Conservation (phyloP, 2,797 vertebrate genomes). For the Chelon auratus region DNA sequence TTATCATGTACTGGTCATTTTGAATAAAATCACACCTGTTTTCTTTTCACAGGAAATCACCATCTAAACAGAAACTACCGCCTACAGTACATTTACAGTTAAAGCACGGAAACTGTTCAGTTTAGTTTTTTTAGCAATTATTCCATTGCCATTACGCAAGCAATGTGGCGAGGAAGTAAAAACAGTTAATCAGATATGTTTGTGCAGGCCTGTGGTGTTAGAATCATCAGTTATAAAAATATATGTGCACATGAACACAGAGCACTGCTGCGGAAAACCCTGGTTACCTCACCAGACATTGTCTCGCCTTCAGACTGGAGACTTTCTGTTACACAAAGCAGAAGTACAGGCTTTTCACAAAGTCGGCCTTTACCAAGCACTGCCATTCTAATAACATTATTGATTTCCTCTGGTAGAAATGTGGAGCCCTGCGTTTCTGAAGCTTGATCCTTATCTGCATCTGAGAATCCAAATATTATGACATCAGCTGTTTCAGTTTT, state of each 20-base stretch:
- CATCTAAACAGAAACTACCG: slow-evolving; percentile 19
- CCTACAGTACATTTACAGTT: neutral
- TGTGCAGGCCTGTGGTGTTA: too few species aligned
- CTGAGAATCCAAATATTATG: neutral
- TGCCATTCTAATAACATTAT: too few species aligned
- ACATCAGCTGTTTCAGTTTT: neutral
- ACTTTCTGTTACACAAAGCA: too few species aligned
- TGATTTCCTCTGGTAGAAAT: neutral
- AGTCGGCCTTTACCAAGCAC: too few species aligned
- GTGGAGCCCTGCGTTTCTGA: neutral
- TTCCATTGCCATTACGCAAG: neutral
- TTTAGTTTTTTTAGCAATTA: neutral
- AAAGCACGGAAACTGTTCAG: neutral
- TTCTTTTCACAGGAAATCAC: slow-evolving; percentile 35
- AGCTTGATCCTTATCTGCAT: neutral
- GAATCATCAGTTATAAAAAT: too few species aligned
- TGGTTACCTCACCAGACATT: too few species aligned
- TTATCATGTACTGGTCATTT: neutral
- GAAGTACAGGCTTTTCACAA: too few species aligned
- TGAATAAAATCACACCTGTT: slow-evolving; percentile 14
- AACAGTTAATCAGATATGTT: too few species aligned
- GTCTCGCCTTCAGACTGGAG: too few species aligned
- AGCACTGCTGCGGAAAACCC: too few species aligned
- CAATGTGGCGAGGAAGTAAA: too few species aligned
- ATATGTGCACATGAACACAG: too few species aligned